Conservation (phyloP, 2,797 vertebrate genomes). For the Esox masquinongy region DNA sequence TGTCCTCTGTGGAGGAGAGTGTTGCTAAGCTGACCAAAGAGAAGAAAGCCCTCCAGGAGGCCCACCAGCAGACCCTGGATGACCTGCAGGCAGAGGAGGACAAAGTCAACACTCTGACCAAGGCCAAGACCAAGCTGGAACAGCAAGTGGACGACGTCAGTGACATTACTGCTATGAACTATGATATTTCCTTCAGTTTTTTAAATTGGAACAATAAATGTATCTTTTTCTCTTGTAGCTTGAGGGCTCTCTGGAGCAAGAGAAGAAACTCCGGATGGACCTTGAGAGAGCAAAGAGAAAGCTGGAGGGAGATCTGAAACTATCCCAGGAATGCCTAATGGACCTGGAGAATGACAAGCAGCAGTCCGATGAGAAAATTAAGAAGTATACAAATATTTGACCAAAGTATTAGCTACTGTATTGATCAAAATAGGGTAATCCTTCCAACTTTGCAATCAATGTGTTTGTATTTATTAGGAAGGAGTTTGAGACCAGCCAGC, state of each 20-base stretch:
- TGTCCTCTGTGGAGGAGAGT: neutral
- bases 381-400: neutral
- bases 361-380: neutral
- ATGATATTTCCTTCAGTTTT: neutral
- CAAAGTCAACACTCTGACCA: constrained; percentile 6
- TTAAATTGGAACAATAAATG: neutral
- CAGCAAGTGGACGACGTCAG: neutral
- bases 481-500: neutral
- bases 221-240: constrained; percentile 56
- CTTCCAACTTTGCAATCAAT: neutral
- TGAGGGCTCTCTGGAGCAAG: constrained; percentile 54
- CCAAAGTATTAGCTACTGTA: neutral
- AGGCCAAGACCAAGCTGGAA: constrained; percentile 2
- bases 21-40: neutral
- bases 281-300: constrained; percentile 78
- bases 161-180: neutral
- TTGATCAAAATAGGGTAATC: neutral
- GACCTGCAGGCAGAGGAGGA: neutral
- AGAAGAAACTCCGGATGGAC: constrained; percentile 77
- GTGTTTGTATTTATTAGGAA: neutral
- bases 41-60: constrained; percentile 2
- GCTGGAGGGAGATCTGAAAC: constrained; percentile 64
- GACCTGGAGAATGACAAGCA: constrained; percentile 3
- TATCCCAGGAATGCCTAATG: neutral
- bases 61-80: constrained; percentile 2